Evolutionary conservation across 2,113 vertebrate genomes (phyloP), one percentile per base, ranked within the genome.

Genomic region (Delphinus delphis): DNA sequence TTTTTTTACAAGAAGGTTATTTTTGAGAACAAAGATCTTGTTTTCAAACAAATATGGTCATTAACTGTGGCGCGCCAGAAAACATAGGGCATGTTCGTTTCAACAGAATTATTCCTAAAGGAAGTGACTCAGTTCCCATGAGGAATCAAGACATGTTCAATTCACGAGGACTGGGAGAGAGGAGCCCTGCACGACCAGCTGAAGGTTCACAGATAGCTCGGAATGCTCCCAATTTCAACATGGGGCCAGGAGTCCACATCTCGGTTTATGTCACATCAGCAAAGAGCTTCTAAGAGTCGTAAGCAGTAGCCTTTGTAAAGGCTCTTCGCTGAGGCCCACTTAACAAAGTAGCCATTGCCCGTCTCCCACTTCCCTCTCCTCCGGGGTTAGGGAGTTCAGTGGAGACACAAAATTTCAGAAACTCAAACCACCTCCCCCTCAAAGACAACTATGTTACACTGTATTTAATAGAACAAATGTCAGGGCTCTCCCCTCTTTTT

Each of bases 401-500:
- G 93, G 97, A 71, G 97, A 20, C 63, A n/a, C 80, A 58, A 44
- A 53, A 87, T 80, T 96, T 93, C 41, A 14, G 67, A 63, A 41
- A 95, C 50, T 79, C 33, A 81, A 58, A 67, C 91, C 96, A 74
- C 55, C 82, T 96, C 93, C 95, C 60, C 0, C 0, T 0, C 41
- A 82, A 58, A 62, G 71, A 38, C 18, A 10, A 26, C 90, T 98
- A 98, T 98, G 98, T 96, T 97, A 98, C 97, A 98, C 4, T 0
- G 71, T 95, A 82, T 98, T 98, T 97, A 96, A 96, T 82, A 97
- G 81, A 90, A 81, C 93, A 53, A 23, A 70, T 68, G 44, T 92
- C 81, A 77, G 94, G 73, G 85, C 93, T 97, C 70, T 90, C 50
- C 60, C 5, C 0, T 21, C 44, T 97, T 95, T 80, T 38, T 90